Base-by-base conservation (phyloP, 2,113 vertebrate genomes). In the Cichladusa arquata region DNA sequence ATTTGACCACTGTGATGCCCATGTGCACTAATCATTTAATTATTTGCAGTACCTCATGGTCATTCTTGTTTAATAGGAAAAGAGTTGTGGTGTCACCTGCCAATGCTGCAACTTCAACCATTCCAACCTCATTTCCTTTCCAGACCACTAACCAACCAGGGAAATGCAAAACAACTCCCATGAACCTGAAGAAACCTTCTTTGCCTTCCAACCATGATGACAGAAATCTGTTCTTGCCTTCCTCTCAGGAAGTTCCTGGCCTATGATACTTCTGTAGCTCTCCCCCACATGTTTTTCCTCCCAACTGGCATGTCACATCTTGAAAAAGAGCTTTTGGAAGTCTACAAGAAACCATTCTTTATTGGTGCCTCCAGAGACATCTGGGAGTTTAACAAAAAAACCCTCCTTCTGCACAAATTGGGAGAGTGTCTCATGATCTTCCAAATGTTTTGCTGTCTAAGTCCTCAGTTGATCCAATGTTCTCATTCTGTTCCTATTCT, bases 391-490 rank as follows among this genome's bases (percentile, higher is more conserved):
- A 83, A 65, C 33, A 76, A 66, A 71, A 69, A 70, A 91, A 6
- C 6, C 14, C 5, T 86, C 38, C 62, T 60, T 83, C 33, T 94
- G 62, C 64, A 83, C 54, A 83, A 91, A 81, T 5, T 74, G 51
- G 54, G 26, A 87, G 54, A 54, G 18, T 14, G 11, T 90, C 70
- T 92, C 78, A 92, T 29, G 47, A 79, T 81, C 54, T 94, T 92
- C 76, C 86, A 93, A 81, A 77, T 50, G 57, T 81, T 95, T 92
- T 93, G 57, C 77, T 73, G 57, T 56, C 78, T 42, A 94, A 93
- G 85, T 86, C 91, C 94, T 95, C 91, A 86, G 65, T 67, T 96
- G 88, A 93, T 88, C 91, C 69, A 91, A 76, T 89, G 80, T 86
- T 91, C 91, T 92, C 45, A 88, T 93, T 88, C 83, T 81, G 47